Evolutionary conservation across 2,113 vertebrate species (phyloP).

Genomic region (Enhydra lutris): DNA sequence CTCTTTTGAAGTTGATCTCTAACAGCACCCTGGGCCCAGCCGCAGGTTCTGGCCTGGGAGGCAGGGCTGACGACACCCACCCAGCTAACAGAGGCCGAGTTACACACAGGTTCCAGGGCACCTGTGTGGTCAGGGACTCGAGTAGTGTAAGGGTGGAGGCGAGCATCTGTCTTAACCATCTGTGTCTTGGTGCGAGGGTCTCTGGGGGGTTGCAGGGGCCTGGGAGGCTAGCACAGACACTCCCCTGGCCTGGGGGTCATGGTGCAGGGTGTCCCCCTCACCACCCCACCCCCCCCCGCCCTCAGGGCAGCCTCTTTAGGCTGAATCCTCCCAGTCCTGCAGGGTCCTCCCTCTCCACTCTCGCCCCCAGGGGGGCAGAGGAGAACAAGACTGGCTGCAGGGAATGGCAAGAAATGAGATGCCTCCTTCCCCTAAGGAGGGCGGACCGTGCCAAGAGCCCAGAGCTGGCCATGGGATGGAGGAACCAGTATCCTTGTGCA

Average conservation of each 20-base stretch:
- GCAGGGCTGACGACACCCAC: slow-evolving; percentile 25
- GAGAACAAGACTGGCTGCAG: slow-evolving; percentile 5
- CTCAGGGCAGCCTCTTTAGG: slow-evolving; percentile 4
- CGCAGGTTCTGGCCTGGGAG: slow-evolving; percentile 31
- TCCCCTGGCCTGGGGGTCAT: background rate
- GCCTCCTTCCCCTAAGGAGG: background rate
- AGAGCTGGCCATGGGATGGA: background rate
- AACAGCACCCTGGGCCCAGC: slow-evolving; percentile 60
- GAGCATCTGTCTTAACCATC: background rate
- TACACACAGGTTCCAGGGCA: background rate
- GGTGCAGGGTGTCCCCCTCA: background rate
- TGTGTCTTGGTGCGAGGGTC: background rate
- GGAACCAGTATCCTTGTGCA: background rate
- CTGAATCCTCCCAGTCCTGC: background rate
- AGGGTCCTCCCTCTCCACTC: slow-evolving; percentile 15
- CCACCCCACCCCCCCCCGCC: background rate
- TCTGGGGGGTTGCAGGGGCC: background rate
- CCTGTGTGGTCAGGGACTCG: background rate
- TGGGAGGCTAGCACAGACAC: background rate
- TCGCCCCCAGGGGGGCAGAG: background rate
- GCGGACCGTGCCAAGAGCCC: background rate
- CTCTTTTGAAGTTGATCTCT: slow-evolving; percentile 70
- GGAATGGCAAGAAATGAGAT: background rate
- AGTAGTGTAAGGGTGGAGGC: background rate
- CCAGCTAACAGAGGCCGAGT: slow-evolving; percentile 27